Percentiles rank a stretch among this genome's conserved stretches.
phyloP scores from a whole-genome alignment of 2,888 invertebrate species.

The Sialis fuliginosa region DNA sequence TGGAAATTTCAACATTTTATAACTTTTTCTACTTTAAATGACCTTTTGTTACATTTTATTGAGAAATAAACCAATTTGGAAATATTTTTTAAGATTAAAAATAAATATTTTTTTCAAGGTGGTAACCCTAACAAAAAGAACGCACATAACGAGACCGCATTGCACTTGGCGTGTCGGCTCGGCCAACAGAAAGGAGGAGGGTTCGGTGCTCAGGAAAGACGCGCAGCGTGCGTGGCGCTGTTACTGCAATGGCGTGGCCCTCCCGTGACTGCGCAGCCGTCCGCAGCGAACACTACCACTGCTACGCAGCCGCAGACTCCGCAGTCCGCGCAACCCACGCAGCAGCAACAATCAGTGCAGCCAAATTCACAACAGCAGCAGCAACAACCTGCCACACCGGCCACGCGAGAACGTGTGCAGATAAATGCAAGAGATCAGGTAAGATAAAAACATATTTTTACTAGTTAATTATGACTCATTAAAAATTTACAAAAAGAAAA shows the following conservation, averaged over 20 bases:
- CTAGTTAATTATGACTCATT: too few relatives aligned
- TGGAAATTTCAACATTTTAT: too few relatives aligned
- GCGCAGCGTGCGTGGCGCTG: constrained; percentile 40
- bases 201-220: constrained; percentile 32
- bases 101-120: constrained; percentile 15
- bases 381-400: constrained; percentile 15
- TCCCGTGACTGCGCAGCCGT: constrained; percentile 19
- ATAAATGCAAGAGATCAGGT: constrained; percentile 40
- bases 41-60: too few relatives aligned
- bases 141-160: constrained; percentile 38
- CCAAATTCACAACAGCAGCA: background rate
- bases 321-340: too few relatives aligned
- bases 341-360: too few relatives aligned
- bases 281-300: too few relatives aligned
- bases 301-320: too few relatives aligned
- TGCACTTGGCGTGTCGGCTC: constrained; percentile 41
- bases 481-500: too few relatives aligned
- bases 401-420: constrained; percentile 37
- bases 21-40: too few relatives aligned
- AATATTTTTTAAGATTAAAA: background rate
- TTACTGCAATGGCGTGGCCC: constrained; percentile 42
- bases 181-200: constrained; percentile 18
- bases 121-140: constrained; percentile 54
- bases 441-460: constrained; percentile 8
- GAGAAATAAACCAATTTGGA: too few relatives aligned